Percentiles rank a stretch among this genome's conserved stretches.
Evolutionary conservation across 2,888 invertebrate genomes (phyloP).

Genomic region (Acholoe squamosa): DNA sequence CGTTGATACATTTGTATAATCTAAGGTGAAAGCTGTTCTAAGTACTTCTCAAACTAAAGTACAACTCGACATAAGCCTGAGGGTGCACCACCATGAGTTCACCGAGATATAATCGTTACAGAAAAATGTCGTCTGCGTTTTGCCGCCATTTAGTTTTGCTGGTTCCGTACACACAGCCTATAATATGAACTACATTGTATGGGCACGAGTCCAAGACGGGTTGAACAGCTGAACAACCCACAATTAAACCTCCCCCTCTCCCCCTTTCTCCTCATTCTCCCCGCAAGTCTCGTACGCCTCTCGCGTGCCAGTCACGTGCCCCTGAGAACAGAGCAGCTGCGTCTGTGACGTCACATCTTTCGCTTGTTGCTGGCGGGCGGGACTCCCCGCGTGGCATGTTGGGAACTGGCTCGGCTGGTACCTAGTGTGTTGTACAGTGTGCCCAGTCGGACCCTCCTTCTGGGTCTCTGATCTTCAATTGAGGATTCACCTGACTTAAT

Average conservation of each 20-base stretch:
- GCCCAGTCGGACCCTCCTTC: not conserved
- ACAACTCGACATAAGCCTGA: too few relatives aligned
- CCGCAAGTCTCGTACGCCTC: not conserved
- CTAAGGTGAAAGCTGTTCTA: too few relatives aligned
- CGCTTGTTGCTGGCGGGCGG: conserved; percentile 51
- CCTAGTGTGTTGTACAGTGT: not conserved
- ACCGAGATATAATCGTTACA: too few relatives aligned
- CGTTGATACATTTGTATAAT: too few relatives aligned
- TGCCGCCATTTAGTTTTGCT: not conserved
- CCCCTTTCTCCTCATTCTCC: too few relatives aligned
- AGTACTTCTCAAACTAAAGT: too few relatives aligned
- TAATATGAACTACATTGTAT: too few relatives aligned
- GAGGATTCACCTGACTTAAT: conserved; percentile 1
- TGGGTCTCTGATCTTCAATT: not conserved
- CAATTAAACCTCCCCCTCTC: not conserved
- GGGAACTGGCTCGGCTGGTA: conserved; percentile 7
- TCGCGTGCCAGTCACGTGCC: conserved; percentile 52
- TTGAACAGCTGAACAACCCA: conserved; percentile 7
- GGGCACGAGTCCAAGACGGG: not conserved
- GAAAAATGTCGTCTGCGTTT: conserved; percentile 35
- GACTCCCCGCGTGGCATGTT: conserved; percentile 34
- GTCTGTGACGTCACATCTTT: conserved; percentile 19
- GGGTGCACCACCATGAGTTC: too few relatives aligned
- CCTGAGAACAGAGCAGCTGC: conserved; percentile 50
- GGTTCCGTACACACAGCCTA: not conserved